phyloP scores from a whole-genome alignment of 2,113 vertebrate genomes.

The Indicator maculatus region DNA sequence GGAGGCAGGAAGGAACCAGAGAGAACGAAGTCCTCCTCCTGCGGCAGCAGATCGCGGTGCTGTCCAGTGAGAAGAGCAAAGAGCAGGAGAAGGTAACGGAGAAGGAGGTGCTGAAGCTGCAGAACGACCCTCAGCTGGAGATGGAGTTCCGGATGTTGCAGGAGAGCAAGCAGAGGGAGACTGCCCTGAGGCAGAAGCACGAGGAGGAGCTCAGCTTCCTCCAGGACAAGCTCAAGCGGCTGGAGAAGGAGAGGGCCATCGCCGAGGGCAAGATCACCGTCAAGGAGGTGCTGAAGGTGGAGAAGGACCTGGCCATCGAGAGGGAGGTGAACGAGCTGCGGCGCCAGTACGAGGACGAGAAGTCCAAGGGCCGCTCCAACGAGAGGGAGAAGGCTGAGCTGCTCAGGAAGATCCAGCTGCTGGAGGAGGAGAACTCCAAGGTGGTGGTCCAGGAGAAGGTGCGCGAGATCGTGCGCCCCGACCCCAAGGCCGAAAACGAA shows the following conservation, averaged over 20 bases:
- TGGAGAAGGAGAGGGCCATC: constrained; percentile 93
- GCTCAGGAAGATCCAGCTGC: constrained; percentile 84
- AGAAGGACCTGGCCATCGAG: constrained; percentile 86
- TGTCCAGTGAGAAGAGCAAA: constrained; percentile 85
- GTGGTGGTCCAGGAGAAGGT: constrained; percentile 93
- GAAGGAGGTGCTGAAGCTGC: constrained; percentile 91
- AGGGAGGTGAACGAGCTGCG: constrained; percentile 88
- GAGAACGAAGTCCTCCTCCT: constrained; percentile 86
- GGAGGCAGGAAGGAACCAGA: constrained; percentile 84
- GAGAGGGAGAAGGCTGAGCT: constrained; percentile 88
- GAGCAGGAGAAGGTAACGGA: constrained; percentile 89
- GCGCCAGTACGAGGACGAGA: constrained; percentile 89
- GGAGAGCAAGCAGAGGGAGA: constrained; percentile 83
- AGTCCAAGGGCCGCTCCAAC: constrained; percentile 78
- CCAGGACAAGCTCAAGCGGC: constrained; percentile 86
- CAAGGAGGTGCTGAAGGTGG: constrained; percentile 94
- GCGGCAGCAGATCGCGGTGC: constrained; percentile 82
- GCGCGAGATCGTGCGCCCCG: constrained; percentile 92
- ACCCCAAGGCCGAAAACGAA: constrained; percentile 93
- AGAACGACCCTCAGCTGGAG: constrained; percentile 92
- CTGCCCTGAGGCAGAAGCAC: constrained; percentile 76
- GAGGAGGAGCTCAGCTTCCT: constrained; percentile 92
- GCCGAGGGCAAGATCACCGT: constrained; percentile 94
- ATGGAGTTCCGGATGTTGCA: constrained; percentile 84
- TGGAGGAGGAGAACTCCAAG: constrained; percentile 91